These are phyloP conservation scores for Musca domestica DNA, from an alignment of 1,140 invertebrate genomes.

Conservation along the genomic window DNA sequence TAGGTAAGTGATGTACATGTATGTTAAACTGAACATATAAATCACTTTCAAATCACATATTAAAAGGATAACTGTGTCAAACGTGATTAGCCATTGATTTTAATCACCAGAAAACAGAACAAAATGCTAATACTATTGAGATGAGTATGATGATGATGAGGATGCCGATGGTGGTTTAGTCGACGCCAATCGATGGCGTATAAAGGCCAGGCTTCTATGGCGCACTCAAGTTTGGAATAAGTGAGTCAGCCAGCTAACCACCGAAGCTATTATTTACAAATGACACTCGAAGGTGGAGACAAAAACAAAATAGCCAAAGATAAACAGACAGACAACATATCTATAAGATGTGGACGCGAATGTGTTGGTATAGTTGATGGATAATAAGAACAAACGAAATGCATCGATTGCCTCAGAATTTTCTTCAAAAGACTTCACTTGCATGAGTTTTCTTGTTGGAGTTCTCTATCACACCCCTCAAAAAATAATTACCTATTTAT, in stretches of 20 bases:
- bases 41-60: constrained; percentile 9
- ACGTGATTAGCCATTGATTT: constrained; percentile 10
- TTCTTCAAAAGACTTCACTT: background rate
- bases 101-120: background rate
- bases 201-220: too few species aligned
- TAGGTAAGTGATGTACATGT: too few species aligned
- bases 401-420: background rate
- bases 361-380: too few species aligned
- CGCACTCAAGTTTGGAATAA: too few species aligned
- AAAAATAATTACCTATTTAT: background rate
- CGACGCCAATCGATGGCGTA: background rate
- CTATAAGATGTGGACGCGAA: background rate
- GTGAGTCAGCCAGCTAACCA: too few species aligned
- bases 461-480: background rate
- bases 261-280: background rate
- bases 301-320: background rate
- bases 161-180: background rate
- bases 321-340: background rate
- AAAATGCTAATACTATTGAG: background rate
- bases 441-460: background rate
- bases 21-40: too few species aligned
- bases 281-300: background rate
- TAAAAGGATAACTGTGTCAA: constrained; percentile 20
- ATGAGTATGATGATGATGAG: constrained; percentile 1
- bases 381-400: too few species aligned